A percentile compares a stretch with the other conserved stretches of the same genome.
These are phyloP conservation scores for Ceratosolen fusciceps DNA, from an alignment of 1,140 invertebrate genomes.

Conservation along the genomic window DNA sequence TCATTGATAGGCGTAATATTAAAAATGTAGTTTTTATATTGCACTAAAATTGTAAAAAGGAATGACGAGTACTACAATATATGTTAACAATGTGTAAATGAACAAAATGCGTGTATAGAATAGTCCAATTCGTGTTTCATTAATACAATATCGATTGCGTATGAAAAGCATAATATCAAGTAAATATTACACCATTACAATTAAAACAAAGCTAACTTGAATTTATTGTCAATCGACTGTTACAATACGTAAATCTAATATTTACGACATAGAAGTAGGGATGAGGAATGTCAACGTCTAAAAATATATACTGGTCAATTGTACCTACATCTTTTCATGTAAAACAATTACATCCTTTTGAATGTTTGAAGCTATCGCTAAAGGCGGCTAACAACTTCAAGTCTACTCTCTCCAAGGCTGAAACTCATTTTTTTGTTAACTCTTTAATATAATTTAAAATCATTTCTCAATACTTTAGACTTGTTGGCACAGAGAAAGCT, in stretches of 20 bases:
- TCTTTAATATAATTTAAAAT: background rate
- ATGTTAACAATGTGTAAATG: conserved; percentile 13
- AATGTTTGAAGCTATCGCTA: background rate
- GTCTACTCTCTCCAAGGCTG: too few relatives aligned
- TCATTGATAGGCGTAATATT: background rate
- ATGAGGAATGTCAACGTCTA: background rate
- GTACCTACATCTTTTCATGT: background rate
- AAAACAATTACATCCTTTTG: background rate
- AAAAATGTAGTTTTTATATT: conserved; percentile 10
- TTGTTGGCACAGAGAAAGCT: conserved; percentile 10
- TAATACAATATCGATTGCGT: background rate
- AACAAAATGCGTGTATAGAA: background rate
- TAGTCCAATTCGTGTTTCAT: conserved; percentile 1
- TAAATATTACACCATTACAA: background rate
- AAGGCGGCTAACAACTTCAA: too few relatives aligned
- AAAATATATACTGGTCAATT: background rate
- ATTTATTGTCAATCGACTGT: background rate
- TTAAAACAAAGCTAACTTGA: background rate
- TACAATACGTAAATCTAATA: background rate
- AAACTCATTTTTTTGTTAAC: too few relatives aligned
- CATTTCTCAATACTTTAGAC: background rate
- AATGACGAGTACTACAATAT: background rate
- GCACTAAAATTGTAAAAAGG: background rate
- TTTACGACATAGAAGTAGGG: background rate
- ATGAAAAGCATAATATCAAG: conserved; percentile 13